phyloP scores from a whole-genome alignment of 2,888 invertebrate genomes.

The Synergus gifuensis region DNA sequence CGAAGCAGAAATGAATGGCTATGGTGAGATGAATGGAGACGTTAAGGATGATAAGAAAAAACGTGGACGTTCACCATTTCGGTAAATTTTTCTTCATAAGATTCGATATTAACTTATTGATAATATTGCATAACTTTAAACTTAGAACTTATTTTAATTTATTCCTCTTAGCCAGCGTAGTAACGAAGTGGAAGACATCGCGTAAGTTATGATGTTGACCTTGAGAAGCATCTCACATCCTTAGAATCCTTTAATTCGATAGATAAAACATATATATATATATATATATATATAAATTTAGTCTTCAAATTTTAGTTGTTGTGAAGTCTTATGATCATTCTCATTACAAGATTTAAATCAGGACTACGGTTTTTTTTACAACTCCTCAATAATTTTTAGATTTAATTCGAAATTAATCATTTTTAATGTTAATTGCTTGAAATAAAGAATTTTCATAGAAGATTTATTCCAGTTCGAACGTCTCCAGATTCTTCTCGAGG shows the following conservation, averaged over 20 bases:
- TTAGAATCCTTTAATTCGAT: background rate
- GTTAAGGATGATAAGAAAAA: constrained; percentile 87
- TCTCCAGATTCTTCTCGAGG: constrained; percentile 88
- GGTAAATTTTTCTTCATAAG: constrained; percentile 78
- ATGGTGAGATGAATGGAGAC: constrained; percentile 82
- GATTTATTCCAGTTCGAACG: constrained; percentile 34
- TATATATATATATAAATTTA: background rate
- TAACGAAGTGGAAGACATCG: constrained; percentile 71
- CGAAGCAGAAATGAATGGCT: constrained; percentile 87
- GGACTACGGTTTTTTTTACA: background rate
- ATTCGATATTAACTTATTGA: background rate
- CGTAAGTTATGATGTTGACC: constrained; percentile 66
- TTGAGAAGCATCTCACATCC: constrained; percentile 18
- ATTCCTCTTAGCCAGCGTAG: constrained; percentile 70
- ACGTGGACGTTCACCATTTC: constrained; percentile 94
- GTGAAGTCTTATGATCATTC: background rate
- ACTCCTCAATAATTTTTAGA: background rate
- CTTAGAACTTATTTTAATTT: constrained; percentile 19
- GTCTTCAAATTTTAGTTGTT: background rate
- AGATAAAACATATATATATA: background rate
- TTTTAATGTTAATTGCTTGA: constrained; percentile 6
- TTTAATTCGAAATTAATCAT: background rate
- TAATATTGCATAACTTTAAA: background rate
- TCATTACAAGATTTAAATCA: constrained; percentile 15
- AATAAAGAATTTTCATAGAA: constrained; percentile 45